phyloP scores from a whole-genome alignment of 2,797 vertebrate species.

The Gephyroberyx darwinii region DNA sequence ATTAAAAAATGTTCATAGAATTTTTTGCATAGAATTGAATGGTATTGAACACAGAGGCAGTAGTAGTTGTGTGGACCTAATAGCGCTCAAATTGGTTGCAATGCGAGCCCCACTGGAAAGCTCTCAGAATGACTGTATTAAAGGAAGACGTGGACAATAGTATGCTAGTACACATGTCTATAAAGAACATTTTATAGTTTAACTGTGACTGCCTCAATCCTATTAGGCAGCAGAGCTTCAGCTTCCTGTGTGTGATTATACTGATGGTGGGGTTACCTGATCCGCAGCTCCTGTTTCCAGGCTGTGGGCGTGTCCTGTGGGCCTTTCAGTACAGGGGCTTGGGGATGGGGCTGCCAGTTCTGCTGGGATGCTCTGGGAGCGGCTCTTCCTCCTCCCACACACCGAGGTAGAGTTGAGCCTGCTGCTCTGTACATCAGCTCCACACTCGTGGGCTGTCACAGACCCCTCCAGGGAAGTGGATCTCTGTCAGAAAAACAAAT shows the following conservation, averaged over 20 bases:
- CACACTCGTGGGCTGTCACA: constrained; percentile 60
- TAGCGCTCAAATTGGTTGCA: background rate
- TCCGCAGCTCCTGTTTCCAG: constrained; percentile 70
- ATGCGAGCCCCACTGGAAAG: too few relatives aligned
- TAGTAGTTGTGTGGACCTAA: background rate
- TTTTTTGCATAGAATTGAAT: too few relatives aligned
- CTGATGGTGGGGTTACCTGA: constrained; percentile 77
- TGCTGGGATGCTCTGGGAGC: constrained; percentile 75
- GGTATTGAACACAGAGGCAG: too few relatives aligned
- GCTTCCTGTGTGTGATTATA: constrained; percentile 7
- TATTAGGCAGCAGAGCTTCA: constrained; percentile 11
- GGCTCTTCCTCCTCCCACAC: constrained; percentile 62
- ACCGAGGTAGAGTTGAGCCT: constrained; percentile 65
- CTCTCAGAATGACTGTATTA: too few relatives aligned
- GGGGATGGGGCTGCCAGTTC: constrained; percentile 74
- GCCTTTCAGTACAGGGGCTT: constrained; percentile 66
- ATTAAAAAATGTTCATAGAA: too few relatives aligned
- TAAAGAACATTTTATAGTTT: constrained; percentile 3
- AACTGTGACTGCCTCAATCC: constrained; percentile 24
- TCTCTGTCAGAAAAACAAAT: constrained; percentile 77
- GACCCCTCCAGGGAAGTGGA: constrained; percentile 79
- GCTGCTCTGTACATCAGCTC: constrained; percentile 62
- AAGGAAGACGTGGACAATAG: too few relatives aligned
- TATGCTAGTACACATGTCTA: constrained; percentile 5
- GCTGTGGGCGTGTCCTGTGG: constrained; percentile 63